phyloP scores from a whole-genome alignment of 2,797 vertebrate species.

The Rhinatrema bivittatum region DNA sequence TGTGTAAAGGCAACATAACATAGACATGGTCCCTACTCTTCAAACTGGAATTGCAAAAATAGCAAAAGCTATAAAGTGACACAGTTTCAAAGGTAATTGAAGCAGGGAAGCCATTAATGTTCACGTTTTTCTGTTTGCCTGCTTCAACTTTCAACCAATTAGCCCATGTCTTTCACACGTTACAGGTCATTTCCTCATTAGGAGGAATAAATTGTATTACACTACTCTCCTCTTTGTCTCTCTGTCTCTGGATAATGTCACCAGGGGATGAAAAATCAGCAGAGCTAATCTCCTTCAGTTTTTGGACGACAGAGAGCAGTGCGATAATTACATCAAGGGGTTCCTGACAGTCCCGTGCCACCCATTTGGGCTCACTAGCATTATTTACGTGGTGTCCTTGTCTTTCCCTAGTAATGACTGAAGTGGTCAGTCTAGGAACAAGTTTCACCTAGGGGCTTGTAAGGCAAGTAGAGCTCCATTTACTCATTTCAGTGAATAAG shows the following conservation, averaged over 20 bases:
- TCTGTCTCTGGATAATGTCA: slow-evolving; percentile 30
- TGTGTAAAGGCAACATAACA: too few relatives aligned
- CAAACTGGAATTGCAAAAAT: too few relatives aligned
- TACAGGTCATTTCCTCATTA: slow-evolving; percentile 45
- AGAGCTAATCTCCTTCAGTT: slow-evolving; percentile 47
- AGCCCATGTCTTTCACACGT: slow-evolving; percentile 6
- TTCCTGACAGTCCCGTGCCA: slow-evolving; percentile 20
- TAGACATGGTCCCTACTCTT: too few relatives aligned
- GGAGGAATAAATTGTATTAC: slow-evolving; percentile 40
- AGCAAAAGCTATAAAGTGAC: too few relatives aligned
- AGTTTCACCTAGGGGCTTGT: too few relatives aligned
- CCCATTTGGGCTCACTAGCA: slow-evolving; percentile 11
- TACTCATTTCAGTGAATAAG: too few relatives aligned
- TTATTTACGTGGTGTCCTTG: too few relatives aligned
- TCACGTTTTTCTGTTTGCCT: slow-evolving; percentile 26
- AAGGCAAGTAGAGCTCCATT: too few relatives aligned
- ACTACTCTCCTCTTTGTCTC: slow-evolving; percentile 14
- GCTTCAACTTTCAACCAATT: not conserved
- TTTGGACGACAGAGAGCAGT: slow-evolving; percentile 35
- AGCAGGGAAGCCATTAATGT: slow-evolving; percentile 1
- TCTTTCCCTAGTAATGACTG: fast-evolving
- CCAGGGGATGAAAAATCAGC: slow-evolving; percentile 45
- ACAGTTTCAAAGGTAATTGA: slow-evolving; percentile 17
- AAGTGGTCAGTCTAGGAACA: not conserved
- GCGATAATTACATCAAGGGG: slow-evolving; percentile 6